Conservation (phyloP, 2,888 invertebrate genomes). For the Heliconius aoede region DNA sequence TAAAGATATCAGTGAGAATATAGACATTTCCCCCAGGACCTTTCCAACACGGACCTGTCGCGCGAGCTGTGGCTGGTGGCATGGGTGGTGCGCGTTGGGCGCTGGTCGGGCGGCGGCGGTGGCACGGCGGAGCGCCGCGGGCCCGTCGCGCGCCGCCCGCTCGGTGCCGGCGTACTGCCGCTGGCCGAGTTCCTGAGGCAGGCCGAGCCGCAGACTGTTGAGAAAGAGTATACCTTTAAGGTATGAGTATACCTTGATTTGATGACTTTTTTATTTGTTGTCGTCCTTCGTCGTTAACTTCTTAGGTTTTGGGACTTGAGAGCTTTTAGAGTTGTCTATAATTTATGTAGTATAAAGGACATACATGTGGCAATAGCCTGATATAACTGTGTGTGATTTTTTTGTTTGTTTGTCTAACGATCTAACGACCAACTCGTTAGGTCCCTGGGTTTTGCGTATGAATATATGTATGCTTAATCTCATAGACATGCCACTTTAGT, state of each 20-base stretch:
- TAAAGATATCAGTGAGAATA: neutral
- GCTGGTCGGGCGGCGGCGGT: slow-evolving; percentile 86
- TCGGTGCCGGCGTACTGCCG: slow-evolving; percentile 93
- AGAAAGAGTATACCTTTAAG: slow-evolving; percentile 91
- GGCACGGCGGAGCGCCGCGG: slow-evolving; percentile 81
- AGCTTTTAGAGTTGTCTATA: too few relatives aligned
- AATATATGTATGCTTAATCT: too few relatives aligned
- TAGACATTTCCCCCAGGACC: slow-evolving; percentile 81
- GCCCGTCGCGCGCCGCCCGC: slow-evolving; percentile 88
- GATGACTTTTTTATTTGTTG: neutral
- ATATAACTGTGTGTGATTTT: too few relatives aligned
- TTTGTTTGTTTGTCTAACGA: too few relatives aligned
- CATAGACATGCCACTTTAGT: too few relatives aligned
- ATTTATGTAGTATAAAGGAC: too few relatives aligned
- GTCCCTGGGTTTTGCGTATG: too few relatives aligned
- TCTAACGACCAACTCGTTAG: too few relatives aligned
- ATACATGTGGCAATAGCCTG: too few relatives aligned
- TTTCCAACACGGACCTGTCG: slow-evolving; percentile 92
- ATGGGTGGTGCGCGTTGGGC: slow-evolving; percentile 94
- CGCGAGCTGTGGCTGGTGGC: slow-evolving; percentile 94
- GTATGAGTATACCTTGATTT: slow-evolving; percentile 57
- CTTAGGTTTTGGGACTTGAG: too few relatives aligned
- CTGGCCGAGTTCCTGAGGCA: slow-evolving; percentile 87
- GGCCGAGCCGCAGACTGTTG: slow-evolving; percentile 85
- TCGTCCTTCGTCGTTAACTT: too few relatives aligned